Evolutionary conservation across 2,113 vertebrate genomes (phyloP).

Genomic region (Chloroceryle aenea): DNA sequence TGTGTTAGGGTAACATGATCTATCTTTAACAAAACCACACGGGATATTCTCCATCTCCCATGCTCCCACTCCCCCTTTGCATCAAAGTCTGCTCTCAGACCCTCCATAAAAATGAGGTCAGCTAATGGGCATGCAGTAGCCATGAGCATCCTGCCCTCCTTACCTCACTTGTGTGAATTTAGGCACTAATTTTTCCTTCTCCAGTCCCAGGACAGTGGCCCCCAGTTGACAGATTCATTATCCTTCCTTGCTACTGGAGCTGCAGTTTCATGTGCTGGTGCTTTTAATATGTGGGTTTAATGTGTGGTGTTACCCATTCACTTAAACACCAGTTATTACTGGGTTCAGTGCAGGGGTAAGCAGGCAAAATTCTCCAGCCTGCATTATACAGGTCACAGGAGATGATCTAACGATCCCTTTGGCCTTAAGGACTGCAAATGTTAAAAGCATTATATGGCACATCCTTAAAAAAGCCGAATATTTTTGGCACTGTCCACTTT

Average conservation of each 20-base stretch:
- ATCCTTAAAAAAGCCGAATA: slow-evolving; percentile 36
- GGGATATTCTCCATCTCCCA: not conserved
- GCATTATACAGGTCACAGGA: not conserved
- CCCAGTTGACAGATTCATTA: slow-evolving; percentile 27
- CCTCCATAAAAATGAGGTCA: not conserved
- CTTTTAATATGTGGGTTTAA: not conserved
- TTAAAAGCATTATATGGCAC: slow-evolving; percentile 57
- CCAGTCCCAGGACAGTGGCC: not conserved
- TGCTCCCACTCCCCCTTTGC: not conserved
- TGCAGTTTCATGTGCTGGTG: slow-evolving; percentile 1
- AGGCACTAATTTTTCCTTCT: not conserved
- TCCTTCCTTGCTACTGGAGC: not conserved
- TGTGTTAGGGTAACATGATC: not conserved
- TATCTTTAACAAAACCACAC: not conserved
- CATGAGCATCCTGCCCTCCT: not conserved
- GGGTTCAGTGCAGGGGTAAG: slow-evolving; percentile 1
- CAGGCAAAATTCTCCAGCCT: slow-evolving; percentile 18
- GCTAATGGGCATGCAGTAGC: not conserved
- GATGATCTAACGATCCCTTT: slow-evolving; percentile 57
- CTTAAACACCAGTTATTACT: not conserved
- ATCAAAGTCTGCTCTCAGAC: not conserved
- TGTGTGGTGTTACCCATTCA: not conserved
- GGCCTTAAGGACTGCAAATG: slow-evolving; percentile 37
- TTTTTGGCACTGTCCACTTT: slow-evolving; percentile 58
- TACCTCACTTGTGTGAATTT: not conserved